Conservation (phyloP, 1,140 invertebrate genomes). For the Heliothis subflexa region DNA sequence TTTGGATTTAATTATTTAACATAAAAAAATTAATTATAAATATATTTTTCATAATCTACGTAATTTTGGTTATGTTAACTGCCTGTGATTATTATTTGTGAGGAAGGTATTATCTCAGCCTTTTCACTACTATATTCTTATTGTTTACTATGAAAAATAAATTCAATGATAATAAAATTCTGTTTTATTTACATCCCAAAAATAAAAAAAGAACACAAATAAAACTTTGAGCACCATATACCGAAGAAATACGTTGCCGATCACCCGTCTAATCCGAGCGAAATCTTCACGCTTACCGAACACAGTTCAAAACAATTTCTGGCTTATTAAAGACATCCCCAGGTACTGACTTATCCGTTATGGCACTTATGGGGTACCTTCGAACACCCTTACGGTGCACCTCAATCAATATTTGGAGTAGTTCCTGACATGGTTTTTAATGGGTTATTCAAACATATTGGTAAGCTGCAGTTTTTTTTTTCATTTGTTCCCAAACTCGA, state of each 20-base stretch:
- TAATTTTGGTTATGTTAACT: too few species aligned
- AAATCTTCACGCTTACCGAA: slow-evolving; percentile 80
- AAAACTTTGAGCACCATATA: slow-evolving; percentile 69
- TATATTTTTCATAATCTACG: too few species aligned
- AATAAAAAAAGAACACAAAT: neutral
- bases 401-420: slow-evolving; percentile 67
- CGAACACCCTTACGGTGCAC: slow-evolving; percentile 59
- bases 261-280: slow-evolving; percentile 73
- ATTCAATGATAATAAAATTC: neutral
- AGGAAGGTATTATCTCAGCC: too few species aligned
- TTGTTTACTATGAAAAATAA: neutral
- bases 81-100: too few species aligned
- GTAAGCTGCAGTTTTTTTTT: slow-evolving; percentile 33
- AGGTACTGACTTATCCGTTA: slow-evolving; percentile 57
- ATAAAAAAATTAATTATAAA: too few species aligned
- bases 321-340: slow-evolving; percentile 76
- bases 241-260: slow-evolving; percentile 60
- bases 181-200: neutral
- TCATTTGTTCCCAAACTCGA: neutral
- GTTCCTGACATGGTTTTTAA: slow-evolving; percentile 21
- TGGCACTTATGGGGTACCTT: slow-evolving; percentile 42
- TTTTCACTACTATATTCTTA: too few species aligned
- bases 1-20: too few species aligned
- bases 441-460: slow-evolving; percentile 43
- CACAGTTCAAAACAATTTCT: slow-evolving; percentile 83